Evolutionary conservation across 2,888 invertebrate genomes (phyloP).

Genomic region (Machimus atricapillus): DNA sequence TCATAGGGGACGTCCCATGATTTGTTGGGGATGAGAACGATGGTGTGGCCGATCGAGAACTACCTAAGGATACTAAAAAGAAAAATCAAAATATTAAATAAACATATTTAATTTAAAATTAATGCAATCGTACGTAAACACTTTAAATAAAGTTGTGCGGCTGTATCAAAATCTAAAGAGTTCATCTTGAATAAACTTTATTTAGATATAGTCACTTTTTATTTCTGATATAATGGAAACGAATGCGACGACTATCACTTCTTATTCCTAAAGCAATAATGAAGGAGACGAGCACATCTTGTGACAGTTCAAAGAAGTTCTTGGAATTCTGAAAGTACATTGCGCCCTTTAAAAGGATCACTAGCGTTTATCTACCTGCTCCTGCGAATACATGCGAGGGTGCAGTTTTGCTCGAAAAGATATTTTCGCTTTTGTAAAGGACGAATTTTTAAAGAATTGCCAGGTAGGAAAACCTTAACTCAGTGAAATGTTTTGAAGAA

Average conservation of each 20-base stretch:
- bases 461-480: neutral
- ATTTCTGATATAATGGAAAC: neutral
- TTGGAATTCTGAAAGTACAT: neutral
- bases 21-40: slow-evolving; percentile 82
- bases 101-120: neutral
- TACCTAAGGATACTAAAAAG: slow-evolving; percentile 83
- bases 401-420: neutral
- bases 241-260: neutral
- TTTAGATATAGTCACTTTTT: neutral
- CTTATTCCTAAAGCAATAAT: neutral
- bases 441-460: neutral
- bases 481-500: neutral
- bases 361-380: neutral
- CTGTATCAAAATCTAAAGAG: slow-evolving; percentile 57
- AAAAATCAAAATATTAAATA: slow-evolving; percentile 33
- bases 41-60: slow-evolving; percentile 91
- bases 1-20: slow-evolving; percentile 72
- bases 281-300: neutral
- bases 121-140: slow-evolving; percentile 56
- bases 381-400: neutral
- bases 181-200: neutral
- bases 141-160: slow-evolving; percentile 59
- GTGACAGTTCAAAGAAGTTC: neutral
- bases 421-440: neutral
- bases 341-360: neutral